A percentile compares a stretch with the other conserved stretches of the same genome.
These are phyloP conservation scores for Montipora sp. DNA, from an alignment of 64 coral and sea anemone genomes.

Conservation along the genomic window DNA sequence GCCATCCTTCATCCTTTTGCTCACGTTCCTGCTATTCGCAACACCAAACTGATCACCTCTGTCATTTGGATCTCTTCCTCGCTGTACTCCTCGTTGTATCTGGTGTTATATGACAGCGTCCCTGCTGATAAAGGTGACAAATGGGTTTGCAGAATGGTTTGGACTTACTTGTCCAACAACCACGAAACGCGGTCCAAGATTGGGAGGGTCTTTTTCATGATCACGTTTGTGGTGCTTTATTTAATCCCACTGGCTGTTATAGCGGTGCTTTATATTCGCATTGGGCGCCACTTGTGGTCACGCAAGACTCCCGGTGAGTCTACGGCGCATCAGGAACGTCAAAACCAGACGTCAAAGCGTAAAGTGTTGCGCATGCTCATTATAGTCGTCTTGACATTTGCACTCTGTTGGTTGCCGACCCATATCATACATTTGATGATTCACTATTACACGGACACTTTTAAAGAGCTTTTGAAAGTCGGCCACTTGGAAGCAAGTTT, in stretches of 20 bases:
- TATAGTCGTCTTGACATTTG: constrained; percentile 76
- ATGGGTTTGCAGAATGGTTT: too few species aligned
- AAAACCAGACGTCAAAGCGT: constrained; percentile 64
- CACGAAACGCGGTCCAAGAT: too few species aligned
- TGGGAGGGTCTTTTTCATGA: too few species aligned
- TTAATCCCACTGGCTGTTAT: too few species aligned
- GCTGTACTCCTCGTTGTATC: constrained; percentile 70
- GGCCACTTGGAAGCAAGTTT: constrained; percentile 60
- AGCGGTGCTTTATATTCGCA: too few species aligned
- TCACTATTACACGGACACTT: constrained; percentile 54
- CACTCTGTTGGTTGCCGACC: constrained; percentile 81
- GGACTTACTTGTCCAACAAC: constrained; percentile 48
- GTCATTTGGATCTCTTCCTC: constrained; percentile 79
- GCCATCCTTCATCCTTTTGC: constrained; percentile 90
- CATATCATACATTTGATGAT: constrained; percentile 77
- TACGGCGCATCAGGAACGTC: constrained; percentile 58
- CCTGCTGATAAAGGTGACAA: background rate
- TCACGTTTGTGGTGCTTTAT: too few species aligned
- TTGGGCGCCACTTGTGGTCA: too few species aligned
- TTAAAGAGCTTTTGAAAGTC: background rate
- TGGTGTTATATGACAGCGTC: constrained; percentile 77
- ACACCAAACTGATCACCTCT: constrained; percentile 85
- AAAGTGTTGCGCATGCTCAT: constrained; percentile 93
- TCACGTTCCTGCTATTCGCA: constrained; percentile 77
- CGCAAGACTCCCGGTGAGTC: too few species aligned